Percentiles rank a stretch among this genome's conserved stretches.
These are phyloP conservation scores for Acromyrmex heyeri DNA, from an alignment of 1,140 invertebrate genomes.

Conservation along the genomic window DNA sequence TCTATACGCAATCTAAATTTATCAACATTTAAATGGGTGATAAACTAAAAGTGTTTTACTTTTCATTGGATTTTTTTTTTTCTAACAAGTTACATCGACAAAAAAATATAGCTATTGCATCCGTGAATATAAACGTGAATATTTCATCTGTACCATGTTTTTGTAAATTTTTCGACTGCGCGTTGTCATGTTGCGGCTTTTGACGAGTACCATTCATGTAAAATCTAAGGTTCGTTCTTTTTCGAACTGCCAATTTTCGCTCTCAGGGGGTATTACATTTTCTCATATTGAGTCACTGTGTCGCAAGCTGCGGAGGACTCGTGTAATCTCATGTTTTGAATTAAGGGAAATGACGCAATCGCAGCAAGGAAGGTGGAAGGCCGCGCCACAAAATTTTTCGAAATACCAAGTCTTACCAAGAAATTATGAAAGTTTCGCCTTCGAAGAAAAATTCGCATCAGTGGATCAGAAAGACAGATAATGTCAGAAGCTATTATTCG, in stretches of 20 bases:
- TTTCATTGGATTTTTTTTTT: neutral
- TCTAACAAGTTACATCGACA: neutral
- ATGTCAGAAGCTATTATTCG: conserved; percentile 43
- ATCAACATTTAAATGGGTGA: conserved; percentile 3
- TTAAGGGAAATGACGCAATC: conserved; percentile 63
- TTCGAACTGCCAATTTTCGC: conserved; percentile 57
- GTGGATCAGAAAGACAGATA: conserved; percentile 52
- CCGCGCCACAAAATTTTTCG: conserved; percentile 59
- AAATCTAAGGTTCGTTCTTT: conserved; percentile 37
- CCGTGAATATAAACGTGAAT: neutral
- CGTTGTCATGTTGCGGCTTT: neutral
- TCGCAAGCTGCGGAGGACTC: conserved; percentile 55
- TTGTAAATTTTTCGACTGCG: neutral
- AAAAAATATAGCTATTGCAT: neutral
- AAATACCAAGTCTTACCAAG: conserved; percentile 49
- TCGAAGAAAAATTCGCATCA: conserved; percentile 52
- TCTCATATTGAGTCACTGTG: conserved; percentile 62
- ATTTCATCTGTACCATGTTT: neutral
- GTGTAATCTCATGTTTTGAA: conserved; percentile 66
- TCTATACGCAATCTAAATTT: conserved; percentile 16
- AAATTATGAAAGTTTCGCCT: conserved; percentile 61
- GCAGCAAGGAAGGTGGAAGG: conserved; percentile 44
- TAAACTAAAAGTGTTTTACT: neutral
- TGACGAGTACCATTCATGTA: neutral
- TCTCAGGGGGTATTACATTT: conserved; percentile 48